Percentiles rank a stretch among this genome's conserved stretches.
Conservation (phyloP, 1,140 invertebrate species). For the Cydia pomonella region DNA sequence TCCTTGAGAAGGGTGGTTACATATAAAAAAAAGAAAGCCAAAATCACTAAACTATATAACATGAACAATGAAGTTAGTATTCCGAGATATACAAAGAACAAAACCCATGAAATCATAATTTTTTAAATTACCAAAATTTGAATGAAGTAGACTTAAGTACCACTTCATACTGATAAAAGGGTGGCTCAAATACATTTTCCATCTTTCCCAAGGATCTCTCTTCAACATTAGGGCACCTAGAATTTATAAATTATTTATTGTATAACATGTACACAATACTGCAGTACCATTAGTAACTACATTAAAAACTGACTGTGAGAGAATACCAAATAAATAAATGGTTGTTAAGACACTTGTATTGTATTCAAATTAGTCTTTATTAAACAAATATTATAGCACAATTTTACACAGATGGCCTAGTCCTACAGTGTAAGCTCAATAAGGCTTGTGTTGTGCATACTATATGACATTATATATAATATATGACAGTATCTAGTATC, state of each 20-base stretch:
- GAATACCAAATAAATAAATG: background rate
- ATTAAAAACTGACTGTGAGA: background rate
- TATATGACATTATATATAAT: too few species aligned
- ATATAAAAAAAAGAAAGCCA: conserved; percentile 13
- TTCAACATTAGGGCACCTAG: conserved; percentile 81
- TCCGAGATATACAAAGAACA: conserved; percentile 4
- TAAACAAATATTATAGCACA: too few species aligned
- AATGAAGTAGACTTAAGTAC: conserved; percentile 79
- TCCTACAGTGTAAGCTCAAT: too few species aligned
- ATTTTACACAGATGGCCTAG: too few species aligned
- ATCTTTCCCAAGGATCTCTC: conserved; percentile 78
- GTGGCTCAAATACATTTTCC: conserved; percentile 79
- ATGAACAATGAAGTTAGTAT: conserved; percentile 20
- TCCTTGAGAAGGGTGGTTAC: conserved; percentile 30
- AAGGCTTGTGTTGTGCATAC: too few species aligned
- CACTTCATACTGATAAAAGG: conserved; percentile 80
- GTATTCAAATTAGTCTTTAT: too few species aligned
- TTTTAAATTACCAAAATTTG: conserved; percentile 78
- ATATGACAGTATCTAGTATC: too few species aligned
- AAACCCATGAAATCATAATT: conserved; percentile 42
- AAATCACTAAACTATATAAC: conserved; percentile 13
- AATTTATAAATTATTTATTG: conserved; percentile 53
- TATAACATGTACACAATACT: conserved; percentile 44
- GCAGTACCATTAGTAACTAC: background rate
- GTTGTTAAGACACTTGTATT: too few species aligned